Percentiles rank a stretch among this genome's conserved stretches.
phyloP scores from a whole-genome alignment of 2,113 vertebrate species.

The Sinocyclocheilus rhinocerous region DNA sequence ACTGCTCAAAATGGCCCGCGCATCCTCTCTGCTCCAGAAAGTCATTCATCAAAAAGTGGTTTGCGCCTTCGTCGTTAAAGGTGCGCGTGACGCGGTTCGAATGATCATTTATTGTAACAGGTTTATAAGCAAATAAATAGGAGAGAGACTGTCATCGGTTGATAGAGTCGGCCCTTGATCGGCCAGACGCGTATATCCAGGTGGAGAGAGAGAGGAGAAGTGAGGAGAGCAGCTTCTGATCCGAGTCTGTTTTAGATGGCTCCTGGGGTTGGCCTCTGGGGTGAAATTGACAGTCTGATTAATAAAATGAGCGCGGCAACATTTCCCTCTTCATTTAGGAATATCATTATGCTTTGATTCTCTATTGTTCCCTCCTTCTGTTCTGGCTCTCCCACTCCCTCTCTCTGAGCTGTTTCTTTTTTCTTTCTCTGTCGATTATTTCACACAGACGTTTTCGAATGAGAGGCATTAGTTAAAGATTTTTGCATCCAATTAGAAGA shows the following conservation, averaged over 20 bases:
- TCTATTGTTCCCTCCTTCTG: conserved; percentile 91
- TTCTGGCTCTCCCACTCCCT: conserved; percentile 58
- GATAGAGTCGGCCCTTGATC: conserved; percentile 98
- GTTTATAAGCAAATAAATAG: conserved; percentile 99
- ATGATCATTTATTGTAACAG: conserved; percentile 99
- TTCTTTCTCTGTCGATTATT: conserved; percentile 59
- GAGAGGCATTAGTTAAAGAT: conserved; percentile 45
- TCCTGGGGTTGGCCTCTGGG: conserved; percentile 98
- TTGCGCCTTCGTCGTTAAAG: conserved; percentile 91
- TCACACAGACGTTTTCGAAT: conserved; percentile 50
- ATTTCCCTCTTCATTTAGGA: conserved; percentile 99
- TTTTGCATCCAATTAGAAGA: conserved; percentile 27
- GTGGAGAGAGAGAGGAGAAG: conserved; percentile 91
- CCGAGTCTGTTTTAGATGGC: conserved; percentile 88
- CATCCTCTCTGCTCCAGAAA: conserved; percentile 92
- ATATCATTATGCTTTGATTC: conserved; percentile 99
- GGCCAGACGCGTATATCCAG: conserved; percentile 99
- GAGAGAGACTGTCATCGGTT: conserved; percentile 96
- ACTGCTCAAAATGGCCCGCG: conserved; percentile 95
- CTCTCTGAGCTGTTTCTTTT: conserved; percentile 62
- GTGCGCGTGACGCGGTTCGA: conserved; percentile 97
- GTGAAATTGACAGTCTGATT: conserved; percentile 99
- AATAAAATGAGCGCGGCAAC: conserved; percentile 97
- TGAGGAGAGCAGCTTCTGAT: conserved; percentile 88
- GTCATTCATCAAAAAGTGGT: conserved; percentile 96